phyloP scores from a whole-genome alignment of 2,888 invertebrate species.

The Netelia melanura region DNA sequence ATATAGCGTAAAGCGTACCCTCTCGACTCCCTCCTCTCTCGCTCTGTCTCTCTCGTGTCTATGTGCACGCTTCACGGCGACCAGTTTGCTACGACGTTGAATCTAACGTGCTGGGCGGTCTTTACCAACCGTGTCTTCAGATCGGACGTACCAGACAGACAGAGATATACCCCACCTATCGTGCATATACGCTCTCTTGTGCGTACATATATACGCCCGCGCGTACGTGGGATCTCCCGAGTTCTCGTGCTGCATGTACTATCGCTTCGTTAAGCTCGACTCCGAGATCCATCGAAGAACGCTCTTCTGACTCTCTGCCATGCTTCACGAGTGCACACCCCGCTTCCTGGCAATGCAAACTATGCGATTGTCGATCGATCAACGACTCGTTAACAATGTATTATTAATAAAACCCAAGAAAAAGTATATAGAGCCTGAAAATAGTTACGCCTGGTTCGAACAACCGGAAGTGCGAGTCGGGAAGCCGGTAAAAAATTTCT shows the following conservation, averaged over 20 bases:
- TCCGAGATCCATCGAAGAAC: conserved; percentile 51
- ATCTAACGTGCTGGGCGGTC: conserved; percentile 66
- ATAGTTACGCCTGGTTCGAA: conserved; percentile 7
- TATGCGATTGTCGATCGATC: conserved; percentile 62
- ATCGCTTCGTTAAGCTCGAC: conserved; percentile 65
- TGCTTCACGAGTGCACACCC: conserved; percentile 4
- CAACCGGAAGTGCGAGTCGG: conserved; percentile 29
- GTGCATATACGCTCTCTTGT: conserved; percentile 27
- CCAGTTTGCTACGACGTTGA: conserved; percentile 62
- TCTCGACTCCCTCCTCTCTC: conserved; percentile 31
- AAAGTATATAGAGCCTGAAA: conserved; percentile 7
- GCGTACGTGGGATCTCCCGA: conserved; percentile 61
- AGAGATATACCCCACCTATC: conserved; percentile 56
- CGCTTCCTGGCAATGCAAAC: conserved; percentile 48
- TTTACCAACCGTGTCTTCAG: conserved; percentile 57
- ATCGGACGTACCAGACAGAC: conserved; percentile 59
- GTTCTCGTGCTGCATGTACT: conserved; percentile 61
- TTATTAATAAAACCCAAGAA: conserved; percentile 55
- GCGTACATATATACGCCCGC: conserved; percentile 47
- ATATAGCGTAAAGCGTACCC: background rate
- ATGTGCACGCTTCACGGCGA: conserved; percentile 55
- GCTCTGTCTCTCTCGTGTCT: conserved; percentile 20
- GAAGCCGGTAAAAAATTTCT: conserved; percentile 2
- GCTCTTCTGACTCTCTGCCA: conserved; percentile 13
- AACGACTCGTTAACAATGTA: conserved; percentile 65